Evolutionary conservation across 1,140 invertebrate genomes (phyloP), one percentile per base, ranked within the genome.

Genomic region (Habropoda laboriosa): DNA sequence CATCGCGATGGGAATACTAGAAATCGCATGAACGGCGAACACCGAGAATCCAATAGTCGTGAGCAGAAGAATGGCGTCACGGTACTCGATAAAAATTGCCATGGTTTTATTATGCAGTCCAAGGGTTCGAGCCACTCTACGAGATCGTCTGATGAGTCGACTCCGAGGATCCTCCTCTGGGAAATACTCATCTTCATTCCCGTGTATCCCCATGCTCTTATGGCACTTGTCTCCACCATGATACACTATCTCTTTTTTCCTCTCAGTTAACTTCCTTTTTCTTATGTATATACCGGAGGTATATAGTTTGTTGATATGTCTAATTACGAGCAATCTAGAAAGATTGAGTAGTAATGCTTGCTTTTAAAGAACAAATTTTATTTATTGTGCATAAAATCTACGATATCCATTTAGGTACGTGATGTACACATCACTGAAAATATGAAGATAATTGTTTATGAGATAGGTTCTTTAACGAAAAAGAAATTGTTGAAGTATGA

Each of bases 71-170:
- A 87, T 76, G 74, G 80, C 71, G 72, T 63, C 68, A 51, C 61
- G 79, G 67, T 66, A 70, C 63, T 55, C 76, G 67, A 86, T 82
- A 83, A 89, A 87, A 86, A 88, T 88, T 87, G 86, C 68, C 80
- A 87, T 82, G 75, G 83, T 83, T 89, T 89, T 89, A 89, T 89
- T 89, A 89, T 89, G 88, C 88, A 87, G 80, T 57, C 75, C 77
- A 79, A 75, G 85, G 64, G 85, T 84, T 86, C 79, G 80, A 81
- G 79, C 47, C 61, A 80, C 51, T 70, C 42, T 30, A 16, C 42
- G n/a, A 81, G 86, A 79, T 81, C 76, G 86, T 79, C 84, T 86
- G 87, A 89, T 89, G 87, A 89, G 86, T 84, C 71, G 79, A 86
- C 67, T 85, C n/a, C 73, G 64, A 72, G 82, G 80, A 71, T 80